Percentiles rank a stretch among this genome's conserved stretches.
phyloP scores from a whole-genome alignment of 2,888 invertebrate species.

The Scotopteryx bipunctaria region DNA sequence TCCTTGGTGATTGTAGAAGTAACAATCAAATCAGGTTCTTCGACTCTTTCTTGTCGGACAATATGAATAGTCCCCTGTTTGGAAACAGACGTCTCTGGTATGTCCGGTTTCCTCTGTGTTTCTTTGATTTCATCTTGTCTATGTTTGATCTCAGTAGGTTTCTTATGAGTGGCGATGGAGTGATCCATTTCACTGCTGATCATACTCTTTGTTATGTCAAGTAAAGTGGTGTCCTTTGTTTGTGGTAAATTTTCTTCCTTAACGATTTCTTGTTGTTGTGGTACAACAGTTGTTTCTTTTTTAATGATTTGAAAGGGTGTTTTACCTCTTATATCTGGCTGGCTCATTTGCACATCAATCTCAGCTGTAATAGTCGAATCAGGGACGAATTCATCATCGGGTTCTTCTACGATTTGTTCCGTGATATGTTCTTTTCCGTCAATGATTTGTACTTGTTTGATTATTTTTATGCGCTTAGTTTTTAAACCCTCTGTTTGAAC shows the following conservation, averaged over 20 bases:
- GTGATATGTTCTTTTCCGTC: conserved; percentile 91
- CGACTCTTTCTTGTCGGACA: conserved; percentile 18
- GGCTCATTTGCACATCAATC: conserved; percentile 52
- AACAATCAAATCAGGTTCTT: conserved; percentile 24
- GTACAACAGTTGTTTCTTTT: conserved; percentile 12
- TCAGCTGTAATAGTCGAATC: conserved; percentile 58
- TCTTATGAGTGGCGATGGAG: conserved; percentile 11
- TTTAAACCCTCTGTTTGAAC: conserved; percentile 58
- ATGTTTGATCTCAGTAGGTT: neutral
- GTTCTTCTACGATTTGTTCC: conserved; percentile 91
- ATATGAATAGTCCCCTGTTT: conserved; percentile 20
- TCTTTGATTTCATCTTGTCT: conserved; percentile 2
- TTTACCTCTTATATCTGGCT: conserved; percentile 25
- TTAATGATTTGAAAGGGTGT: conserved; percentile 23
- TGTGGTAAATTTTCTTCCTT: conserved; percentile 9
- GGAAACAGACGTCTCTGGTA: conserved; percentile 7
- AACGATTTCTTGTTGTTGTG: conserved; percentile 21
- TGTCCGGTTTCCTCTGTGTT: neutral
- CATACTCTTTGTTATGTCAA: conserved; percentile 36
- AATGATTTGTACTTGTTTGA: conserved; percentile 87
- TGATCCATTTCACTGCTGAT: conserved; percentile 43
- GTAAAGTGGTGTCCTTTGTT: conserved; percentile 22
- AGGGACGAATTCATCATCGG: conserved; percentile 75
- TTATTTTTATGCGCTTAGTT: conserved; percentile 81
- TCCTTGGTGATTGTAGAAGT: conserved; percentile 21